Evolutionary conservation across 2,797 vertebrate species (phyloP).

Genomic region (Linurgus olivaceus): DNA sequence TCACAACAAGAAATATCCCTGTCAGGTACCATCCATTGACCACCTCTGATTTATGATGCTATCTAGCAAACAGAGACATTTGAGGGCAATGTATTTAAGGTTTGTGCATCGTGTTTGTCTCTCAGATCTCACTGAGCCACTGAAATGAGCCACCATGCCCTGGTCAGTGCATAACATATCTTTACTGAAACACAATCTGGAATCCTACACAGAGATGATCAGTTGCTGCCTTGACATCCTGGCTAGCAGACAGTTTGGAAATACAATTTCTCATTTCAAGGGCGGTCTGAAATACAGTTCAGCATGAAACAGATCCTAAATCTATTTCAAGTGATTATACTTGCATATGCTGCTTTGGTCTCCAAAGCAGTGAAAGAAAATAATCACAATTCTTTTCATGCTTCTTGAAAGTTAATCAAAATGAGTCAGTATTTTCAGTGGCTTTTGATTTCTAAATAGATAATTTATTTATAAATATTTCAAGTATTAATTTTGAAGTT

Average conservation of each 20-base stretch:
- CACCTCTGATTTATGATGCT: not conserved
- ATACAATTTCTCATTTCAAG: not conserved
- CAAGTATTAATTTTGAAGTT: not conserved
- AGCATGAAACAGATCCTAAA: not conserved
- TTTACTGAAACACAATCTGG: not conserved
- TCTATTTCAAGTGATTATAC: not conserved
- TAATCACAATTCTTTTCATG: not conserved
- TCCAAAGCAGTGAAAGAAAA: not conserved
- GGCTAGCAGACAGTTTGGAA: not conserved
- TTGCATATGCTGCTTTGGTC: not conserved
- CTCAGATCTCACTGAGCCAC: not conserved
- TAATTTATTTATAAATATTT: not conserved
- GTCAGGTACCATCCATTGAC: not conserved
- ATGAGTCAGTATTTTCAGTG: not conserved
- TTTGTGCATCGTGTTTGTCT: not conserved
- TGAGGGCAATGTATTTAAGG: fast-evolving
- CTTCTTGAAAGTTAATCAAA: not conserved
- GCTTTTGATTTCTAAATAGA: constrained; percentile 15
- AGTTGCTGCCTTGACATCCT: not conserved
- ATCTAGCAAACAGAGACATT: not conserved
- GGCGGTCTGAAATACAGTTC: not conserved
- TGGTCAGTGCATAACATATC: not conserved
- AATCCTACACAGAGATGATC: not conserved
- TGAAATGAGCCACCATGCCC: not conserved
- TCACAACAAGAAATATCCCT: not conserved